Evolutionary conservation across 2,888 invertebrate genomes (phyloP), one percentile per base, ranked within the genome.

Genomic region (Neocrepidodera transversa): DNA sequence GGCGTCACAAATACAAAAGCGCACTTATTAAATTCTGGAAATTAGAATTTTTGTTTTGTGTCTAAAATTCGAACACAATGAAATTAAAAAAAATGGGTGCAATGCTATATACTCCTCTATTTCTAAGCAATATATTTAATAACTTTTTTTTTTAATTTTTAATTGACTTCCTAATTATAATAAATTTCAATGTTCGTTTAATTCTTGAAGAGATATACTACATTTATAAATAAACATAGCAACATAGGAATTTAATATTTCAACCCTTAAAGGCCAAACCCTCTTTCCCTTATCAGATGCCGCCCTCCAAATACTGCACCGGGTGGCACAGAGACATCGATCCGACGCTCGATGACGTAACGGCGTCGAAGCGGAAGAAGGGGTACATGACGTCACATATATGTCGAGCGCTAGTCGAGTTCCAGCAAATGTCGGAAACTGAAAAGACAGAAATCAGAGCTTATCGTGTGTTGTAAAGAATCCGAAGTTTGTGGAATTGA

Each of bases 321-420:
- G 28, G 26, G 17, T 51, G 51, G 51, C 51, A 51, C 51, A 14
- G 13, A 6, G 23, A 8, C 18, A 62, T 62, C 62, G 62, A 62
- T 62, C 50, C 50, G 51, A 50, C 51, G 56, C 47, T 28, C 13
- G 8, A 32, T 54, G 58, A 62, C 58, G 58, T 62, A 38, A 51
- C 40, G 38, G 17, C 52, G 45, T 17, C 49, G 38, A 17, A 36
- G 58, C 11, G 47, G 62, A 43, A 47, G 14, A 20, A 5, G 35
- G 42, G 28, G 40, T 16, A 16, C 14, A 47, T 58, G 62, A 62
- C 58, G 51, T 62, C 61, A 61, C 36, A 36, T 5, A 8, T 11
- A 18, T 28, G 30, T 17, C 20, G 43, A 35, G 30, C 26, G 53
- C 51, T 28, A 7, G 2, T 17, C 1, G 42, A 20, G n/a, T 7